Evolutionary conservation across 2,797 vertebrate genomes (phyloP).

Genomic region (Hozukius guyotensis): DNA sequence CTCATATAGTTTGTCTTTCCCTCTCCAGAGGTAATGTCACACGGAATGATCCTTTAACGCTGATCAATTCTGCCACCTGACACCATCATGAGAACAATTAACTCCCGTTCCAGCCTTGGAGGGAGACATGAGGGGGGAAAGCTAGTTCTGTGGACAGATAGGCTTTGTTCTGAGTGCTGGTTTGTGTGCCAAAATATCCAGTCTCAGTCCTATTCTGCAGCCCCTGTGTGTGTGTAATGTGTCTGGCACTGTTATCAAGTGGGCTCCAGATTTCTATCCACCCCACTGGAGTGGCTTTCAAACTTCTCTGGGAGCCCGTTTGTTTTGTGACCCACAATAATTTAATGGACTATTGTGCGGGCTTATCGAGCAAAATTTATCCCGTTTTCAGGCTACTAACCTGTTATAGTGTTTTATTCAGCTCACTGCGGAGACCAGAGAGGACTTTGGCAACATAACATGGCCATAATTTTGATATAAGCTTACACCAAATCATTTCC

Average conservation of each 20-base stretch:
- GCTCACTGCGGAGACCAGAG: slow-evolving; percentile 33
- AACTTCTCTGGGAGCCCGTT: slow-evolving; percentile 62
- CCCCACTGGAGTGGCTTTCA: slow-evolving; percentile 56
- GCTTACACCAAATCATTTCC: slow-evolving; percentile 44
- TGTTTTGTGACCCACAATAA: slow-evolving; percentile 68
- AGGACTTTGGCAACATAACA: slow-evolving; percentile 37
- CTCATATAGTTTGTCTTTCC: slow-evolving; percentile 65
- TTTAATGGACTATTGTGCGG: slow-evolving; percentile 60
- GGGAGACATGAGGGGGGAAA: slow-evolving; percentile 38
- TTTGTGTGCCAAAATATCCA: slow-evolving; percentile 54
- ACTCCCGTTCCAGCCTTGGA: slow-evolving; percentile 60
- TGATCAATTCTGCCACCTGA: slow-evolving; percentile 81
- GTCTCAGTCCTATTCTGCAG: slow-evolving; percentile 48
- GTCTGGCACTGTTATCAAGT: slow-evolving; percentile 64
- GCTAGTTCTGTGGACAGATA: slow-evolving; percentile 52
- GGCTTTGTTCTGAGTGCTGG: slow-evolving; percentile 56
- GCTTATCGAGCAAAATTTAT: slow-evolving; percentile 47
- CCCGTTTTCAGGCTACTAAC: slow-evolving; percentile 53
- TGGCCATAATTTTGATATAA: slow-evolving; percentile 45
- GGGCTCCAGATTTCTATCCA: slow-evolving; percentile 67
- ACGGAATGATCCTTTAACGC: slow-evolving; percentile 74
- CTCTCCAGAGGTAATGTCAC: slow-evolving; percentile 74
- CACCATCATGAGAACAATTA: slow-evolving; percentile 82
- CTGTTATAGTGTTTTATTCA: slow-evolving; percentile 48
- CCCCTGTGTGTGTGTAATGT: slow-evolving; percentile 46